Base-by-base conservation (phyloP, 2,797 vertebrate species). In the Brachyalestes nurse region DNA sequence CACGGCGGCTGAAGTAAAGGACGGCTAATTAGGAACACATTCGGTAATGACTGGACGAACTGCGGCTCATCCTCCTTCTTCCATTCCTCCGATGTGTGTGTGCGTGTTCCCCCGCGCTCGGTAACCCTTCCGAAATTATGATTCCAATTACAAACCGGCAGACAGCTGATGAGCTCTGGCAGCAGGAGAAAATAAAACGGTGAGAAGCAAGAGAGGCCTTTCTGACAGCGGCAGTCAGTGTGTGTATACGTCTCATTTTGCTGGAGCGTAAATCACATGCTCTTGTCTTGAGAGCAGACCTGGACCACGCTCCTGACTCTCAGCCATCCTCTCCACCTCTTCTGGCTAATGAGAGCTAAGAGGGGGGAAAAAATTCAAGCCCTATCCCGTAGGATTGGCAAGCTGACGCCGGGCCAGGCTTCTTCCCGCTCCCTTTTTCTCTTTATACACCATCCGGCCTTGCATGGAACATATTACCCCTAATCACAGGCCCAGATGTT, bases 401-500 rank as follows among this genome's bases (percentile, higher is more conserved):
- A 53, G 65, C 76, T 78, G 83, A 84, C 13, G 42, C 70, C 66
- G 79, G 72, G 80, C 70, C 82, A 82, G 73, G 49, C 72, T 81
- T 65, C 9, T 25, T 57, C 53, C 60, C 77, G 75, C 57, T 74
- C 83, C 77, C 62, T 61, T 60, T 45, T 53, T 47, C 47, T 71
- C 47, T 83, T 70, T 42, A 79, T 72, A 76, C 23, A 69, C 75
- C 77, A 19, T 79, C 47, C 83, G 71, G 71, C 81, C 64, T 84
- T 40, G 75, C 82, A 82, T 84, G 80, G 82, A 86, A 84, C 53
- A 79, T 72, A 53, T 87, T 87, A 90, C 83, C 86, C 87, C 77
- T 84, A 88, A 92, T 92, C 88, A 90, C 79, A 81, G 79, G 58
- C 83, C 88, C 90, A 91, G 87, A 92, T 89, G 89, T 89, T 87